A percentile compares a stretch with the other conserved stretches of the same genome.
phyloP scores from a whole-genome alignment of 2,888 invertebrate species.

The Empis stercorea region DNA sequence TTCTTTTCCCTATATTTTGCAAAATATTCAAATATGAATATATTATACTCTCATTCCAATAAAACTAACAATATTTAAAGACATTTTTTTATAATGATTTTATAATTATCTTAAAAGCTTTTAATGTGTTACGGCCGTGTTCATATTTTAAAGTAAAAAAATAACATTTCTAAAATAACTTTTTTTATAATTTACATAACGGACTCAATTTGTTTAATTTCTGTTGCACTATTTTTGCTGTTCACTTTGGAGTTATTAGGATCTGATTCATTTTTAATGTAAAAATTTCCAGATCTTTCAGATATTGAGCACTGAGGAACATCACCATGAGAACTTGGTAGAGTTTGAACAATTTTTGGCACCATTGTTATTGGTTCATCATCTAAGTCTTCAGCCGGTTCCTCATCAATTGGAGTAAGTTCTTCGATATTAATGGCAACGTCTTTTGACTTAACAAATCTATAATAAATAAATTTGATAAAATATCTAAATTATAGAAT shows the following conservation, averaged over 20 bases:
- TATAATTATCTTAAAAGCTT: no score
- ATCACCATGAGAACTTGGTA: constrained; percentile 45
- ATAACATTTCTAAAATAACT: no score
- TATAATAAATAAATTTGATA: not conserved
- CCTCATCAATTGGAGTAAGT: constrained; percentile 72
- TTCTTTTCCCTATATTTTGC: no score
- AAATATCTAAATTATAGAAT: constrained; percentile 17
- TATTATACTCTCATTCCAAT: no score
- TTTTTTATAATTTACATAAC: constrained; percentile 5
- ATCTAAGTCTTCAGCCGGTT: constrained; percentile 67
- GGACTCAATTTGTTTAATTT: constrained; percentile 2
- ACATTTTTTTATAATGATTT: no score
- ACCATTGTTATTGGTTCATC: constrained; percentile 64
- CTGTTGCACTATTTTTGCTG: not conserved
- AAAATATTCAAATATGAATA: no score
- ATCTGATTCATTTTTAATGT: not conserved
- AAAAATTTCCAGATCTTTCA: no score
- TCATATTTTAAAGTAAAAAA: no score
- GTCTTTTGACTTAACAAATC: constrained; percentile 38
- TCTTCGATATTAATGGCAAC: constrained; percentile 53
- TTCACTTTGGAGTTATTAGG: not conserved
- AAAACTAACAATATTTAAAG: no score
- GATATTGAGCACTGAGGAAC: not conserved
- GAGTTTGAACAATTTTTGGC: constrained; percentile 66
- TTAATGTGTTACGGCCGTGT: no score